phyloP scores from a whole-genome alignment of 1,140 invertebrate species.

The Eumeta japonica region DNA sequence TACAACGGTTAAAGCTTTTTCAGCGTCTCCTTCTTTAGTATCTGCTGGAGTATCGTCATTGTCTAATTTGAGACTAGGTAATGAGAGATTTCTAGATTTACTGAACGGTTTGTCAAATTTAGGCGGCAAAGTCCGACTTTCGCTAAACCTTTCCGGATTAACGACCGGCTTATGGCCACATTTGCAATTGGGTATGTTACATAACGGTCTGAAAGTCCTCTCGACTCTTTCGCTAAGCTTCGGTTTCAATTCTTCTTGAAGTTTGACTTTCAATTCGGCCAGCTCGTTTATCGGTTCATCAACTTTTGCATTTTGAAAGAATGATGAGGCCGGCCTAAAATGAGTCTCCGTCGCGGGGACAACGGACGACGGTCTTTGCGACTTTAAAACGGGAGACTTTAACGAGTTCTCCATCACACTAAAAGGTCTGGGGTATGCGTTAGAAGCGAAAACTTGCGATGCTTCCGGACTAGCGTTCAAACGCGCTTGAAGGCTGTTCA shows the following conservation, averaged over 20 bases:
- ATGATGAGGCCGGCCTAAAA: constrained; percentile 41
- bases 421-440: constrained; percentile 31
- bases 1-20: constrained; percentile 26
- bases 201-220: constrained; percentile 32
- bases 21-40: constrained; percentile 28
- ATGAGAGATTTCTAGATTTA: constrained; percentile 39
- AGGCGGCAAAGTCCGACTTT: constrained; percentile 33
- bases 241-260: constrained; percentile 32
- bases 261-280: constrained; percentile 35
- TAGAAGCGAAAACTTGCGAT: constrained; percentile 21
- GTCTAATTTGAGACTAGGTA: constrained; percentile 44
- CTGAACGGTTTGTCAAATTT: constrained; percentile 32
- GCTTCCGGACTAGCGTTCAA: constrained; percentile 28
- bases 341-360: constrained; percentile 39
- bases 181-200: constrained; percentile 47
- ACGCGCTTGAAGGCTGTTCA: constrained; percentile 22
- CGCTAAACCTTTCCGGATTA: constrained; percentile 24
- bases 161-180: constrained; percentile 29
- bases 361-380: constrained; percentile 38
- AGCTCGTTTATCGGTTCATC: constrained; percentile 26
- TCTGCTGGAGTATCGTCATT: constrained; percentile 32
- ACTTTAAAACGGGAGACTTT: constrained; percentile 30
- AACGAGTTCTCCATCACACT: constrained; percentile 38
- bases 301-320: constrained; percentile 31
- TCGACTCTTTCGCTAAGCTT: constrained; percentile 24